A percentile compares a stretch with the other conserved stretches of the same genome.
Evolutionary conservation across 2,113 vertebrate genomes (phyloP).

Genomic region (Eulacestoma nigropectus): DNA sequence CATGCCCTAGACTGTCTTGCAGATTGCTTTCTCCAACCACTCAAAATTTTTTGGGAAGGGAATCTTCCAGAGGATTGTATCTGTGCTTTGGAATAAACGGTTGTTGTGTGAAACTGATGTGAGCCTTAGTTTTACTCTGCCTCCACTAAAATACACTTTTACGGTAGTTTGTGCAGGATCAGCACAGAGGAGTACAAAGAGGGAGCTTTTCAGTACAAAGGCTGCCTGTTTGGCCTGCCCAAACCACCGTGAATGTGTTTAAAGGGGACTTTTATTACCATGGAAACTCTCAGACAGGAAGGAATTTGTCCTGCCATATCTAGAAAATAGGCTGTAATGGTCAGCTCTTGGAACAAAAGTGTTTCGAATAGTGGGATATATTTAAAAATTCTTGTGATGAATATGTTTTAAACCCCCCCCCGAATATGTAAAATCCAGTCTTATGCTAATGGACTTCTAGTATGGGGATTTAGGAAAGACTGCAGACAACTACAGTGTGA

Average conservation of each 20-base stretch:
- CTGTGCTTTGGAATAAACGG: conserved; percentile 25
- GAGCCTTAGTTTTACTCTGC: conserved; percentile 63
- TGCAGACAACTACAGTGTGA: neutral
- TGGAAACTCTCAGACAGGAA: conserved; percentile 71
- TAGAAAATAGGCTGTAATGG: conserved; percentile 68
- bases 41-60: conserved; percentile 7
- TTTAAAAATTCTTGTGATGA: conserved; percentile 38
- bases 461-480: neutral
- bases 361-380: conserved; percentile 24
- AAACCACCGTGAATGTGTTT: conserved; percentile 69
- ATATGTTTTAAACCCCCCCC: neutral
- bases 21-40: neutral
- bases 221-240: conserved; percentile 69
- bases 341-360: conserved; percentile 66
- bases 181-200: conserved; percentile 69
- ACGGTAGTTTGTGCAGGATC: conserved; percentile 67
- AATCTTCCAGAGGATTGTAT: conserved; percentile 33
- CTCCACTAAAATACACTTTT: conserved; percentile 66
- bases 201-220: conserved; percentile 70
- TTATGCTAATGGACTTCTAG: neutral
- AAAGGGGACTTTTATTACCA: conserved; percentile 70
- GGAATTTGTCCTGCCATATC: conserved; percentile 69
- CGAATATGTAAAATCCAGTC: neutral
- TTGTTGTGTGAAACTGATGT: conserved; percentile 58
- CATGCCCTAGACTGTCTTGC: neutral